Evolutionary conservation across 37 sponge, comb jelly and placozoan species (phyloP).

Genomic region (Bolinopsis microptera): DNA sequence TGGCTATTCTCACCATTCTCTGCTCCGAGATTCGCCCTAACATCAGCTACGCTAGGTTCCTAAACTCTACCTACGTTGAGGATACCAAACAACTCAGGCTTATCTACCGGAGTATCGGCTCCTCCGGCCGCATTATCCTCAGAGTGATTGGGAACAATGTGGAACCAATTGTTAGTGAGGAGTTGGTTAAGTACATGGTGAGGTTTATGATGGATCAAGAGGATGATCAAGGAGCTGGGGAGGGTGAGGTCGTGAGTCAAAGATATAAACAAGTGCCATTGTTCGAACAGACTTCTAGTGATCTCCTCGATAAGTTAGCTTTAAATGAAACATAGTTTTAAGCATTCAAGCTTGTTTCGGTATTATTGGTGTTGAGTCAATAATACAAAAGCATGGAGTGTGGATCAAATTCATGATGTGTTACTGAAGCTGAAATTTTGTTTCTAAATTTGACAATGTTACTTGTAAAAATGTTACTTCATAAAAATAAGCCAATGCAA

Average conservation of each 20-base stretch:
- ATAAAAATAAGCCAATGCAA: no score
- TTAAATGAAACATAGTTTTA: neutral
- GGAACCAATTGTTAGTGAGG: neutral
- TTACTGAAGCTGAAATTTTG: no score
- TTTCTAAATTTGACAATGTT: no score
- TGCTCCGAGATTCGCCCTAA: neutral
- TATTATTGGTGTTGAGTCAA: no score
- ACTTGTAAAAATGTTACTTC: no score
- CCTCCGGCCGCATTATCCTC: neutral
- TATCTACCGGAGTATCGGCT: neutral
- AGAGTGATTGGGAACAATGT: constrained; percentile 25
- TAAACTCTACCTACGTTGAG: constrained; percentile 11
- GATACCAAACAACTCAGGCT: neutral
- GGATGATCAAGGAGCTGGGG: neutral
- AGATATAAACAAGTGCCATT: neutral
- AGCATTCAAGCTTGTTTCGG: no score
- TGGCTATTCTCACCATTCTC: neutral
- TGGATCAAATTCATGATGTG: no score
- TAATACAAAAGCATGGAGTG: no score
- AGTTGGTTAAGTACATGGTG: neutral
- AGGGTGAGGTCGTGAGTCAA: no score
- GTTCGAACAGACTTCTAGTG: neutral
- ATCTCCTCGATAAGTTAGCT: neutral
- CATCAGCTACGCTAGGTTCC: neutral
- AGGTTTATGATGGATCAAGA: neutral